Conservation (phyloP, 2,888 invertebrate species). For the Eledona agricola region DNA sequence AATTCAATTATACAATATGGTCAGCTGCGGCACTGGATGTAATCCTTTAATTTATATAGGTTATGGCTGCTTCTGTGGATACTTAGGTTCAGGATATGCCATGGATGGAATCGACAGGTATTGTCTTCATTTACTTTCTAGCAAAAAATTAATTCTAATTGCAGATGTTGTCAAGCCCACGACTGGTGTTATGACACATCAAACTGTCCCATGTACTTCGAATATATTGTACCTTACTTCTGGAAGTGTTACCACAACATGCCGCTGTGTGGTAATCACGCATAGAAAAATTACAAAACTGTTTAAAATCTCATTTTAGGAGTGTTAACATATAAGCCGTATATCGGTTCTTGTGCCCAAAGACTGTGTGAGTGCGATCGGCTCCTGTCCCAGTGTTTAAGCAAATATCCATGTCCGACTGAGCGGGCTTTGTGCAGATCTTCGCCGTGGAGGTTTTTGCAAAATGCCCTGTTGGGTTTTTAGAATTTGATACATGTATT, state of each 20-base stretch:
- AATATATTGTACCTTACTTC: slow-evolving; percentile 87
- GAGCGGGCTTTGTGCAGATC: slow-evolving; percentile 77
- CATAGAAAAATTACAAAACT: neutral
- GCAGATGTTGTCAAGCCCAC: slow-evolving; percentile 84
- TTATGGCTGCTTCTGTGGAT: slow-evolving; percentile 91
- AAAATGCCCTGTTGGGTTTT: slow-evolving; percentile 66
- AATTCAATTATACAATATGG: slow-evolving; percentile 84
- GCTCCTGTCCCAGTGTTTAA: slow-evolving; percentile 80
- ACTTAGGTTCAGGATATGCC: slow-evolving; percentile 80
- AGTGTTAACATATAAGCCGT: too few relatives aligned
- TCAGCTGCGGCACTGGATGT: slow-evolving; percentile 85
- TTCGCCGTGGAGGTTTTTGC: slow-evolving; percentile 76
- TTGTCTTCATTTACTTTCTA: neutral
- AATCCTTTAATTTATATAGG: slow-evolving; percentile 85
- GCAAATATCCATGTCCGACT: slow-evolving; percentile 77
- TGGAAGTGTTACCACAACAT: slow-evolving; percentile 85
- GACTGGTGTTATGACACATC: slow-evolving; percentile 86
- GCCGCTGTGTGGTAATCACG: slow-evolving; percentile 77
- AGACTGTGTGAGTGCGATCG: slow-evolving; percentile 87
- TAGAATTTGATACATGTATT: slow-evolving; percentile 5
- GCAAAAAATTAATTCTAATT: neutral
- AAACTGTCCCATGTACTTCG: slow-evolving; percentile 80
- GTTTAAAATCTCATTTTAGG: slow-evolving; percentile 2
- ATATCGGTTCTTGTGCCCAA: slow-evolving; percentile 74
- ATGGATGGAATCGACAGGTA: slow-evolving; percentile 85